Evolutionary conservation across 2,797 vertebrate species (phyloP).

Genomic region (Hephaestus fuliginosus): DNA sequence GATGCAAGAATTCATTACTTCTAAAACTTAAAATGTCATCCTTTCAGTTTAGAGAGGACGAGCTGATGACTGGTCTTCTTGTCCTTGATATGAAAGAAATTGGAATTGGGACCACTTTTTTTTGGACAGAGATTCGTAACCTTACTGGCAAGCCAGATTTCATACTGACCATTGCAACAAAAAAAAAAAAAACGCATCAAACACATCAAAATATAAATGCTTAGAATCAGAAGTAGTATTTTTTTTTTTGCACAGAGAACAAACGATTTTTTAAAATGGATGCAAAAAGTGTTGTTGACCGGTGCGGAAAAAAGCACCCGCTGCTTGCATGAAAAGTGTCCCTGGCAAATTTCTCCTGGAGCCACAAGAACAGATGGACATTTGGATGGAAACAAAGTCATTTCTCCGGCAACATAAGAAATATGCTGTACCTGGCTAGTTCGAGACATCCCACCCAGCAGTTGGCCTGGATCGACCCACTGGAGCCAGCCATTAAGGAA

Average conservation of each 20-base stretch:
- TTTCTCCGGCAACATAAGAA: too few species aligned
- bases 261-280: not conserved
- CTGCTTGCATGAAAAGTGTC: too few species aligned
- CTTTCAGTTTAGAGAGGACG: not conserved
- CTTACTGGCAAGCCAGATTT: not conserved
- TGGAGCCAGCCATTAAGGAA: too few species aligned
- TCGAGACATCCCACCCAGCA: too few species aligned
- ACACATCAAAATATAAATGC: not conserved
- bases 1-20: slow-evolving; percentile 48
- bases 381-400: too few species aligned
- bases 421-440: too few species aligned
- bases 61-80: slow-evolving; percentile 3
- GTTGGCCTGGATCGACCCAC: too few species aligned
- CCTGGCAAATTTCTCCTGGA: too few species aligned
- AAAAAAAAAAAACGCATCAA: too few species aligned
- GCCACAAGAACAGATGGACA: too few species aligned
- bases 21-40: slow-evolving; percentile 48
- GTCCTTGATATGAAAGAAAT: not conserved
- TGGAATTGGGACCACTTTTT: not conserved
- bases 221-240: not conserved
- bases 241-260: not conserved
- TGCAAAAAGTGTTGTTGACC: not conserved
- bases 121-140: not conserved
- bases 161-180: not conserved
- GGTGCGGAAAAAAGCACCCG: too few species aligned